Conservation (phyloP, 2,888 invertebrate genomes). For the Xylota sylvarum region DNA sequence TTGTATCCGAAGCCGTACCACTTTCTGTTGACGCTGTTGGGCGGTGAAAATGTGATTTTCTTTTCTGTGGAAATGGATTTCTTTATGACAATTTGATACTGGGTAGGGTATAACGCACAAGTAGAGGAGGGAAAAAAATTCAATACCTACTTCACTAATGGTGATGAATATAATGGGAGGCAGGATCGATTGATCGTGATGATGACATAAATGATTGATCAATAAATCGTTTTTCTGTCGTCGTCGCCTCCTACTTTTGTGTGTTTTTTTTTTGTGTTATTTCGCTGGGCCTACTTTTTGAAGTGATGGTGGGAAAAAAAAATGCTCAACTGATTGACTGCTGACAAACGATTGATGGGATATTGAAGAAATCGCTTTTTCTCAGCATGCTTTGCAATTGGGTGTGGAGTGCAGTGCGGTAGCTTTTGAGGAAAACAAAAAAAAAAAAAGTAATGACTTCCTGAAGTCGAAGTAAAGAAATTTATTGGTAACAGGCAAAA, state of each 20-base stretch:
- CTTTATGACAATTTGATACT: slow-evolving; percentile 25
- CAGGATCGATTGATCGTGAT: slow-evolving; percentile 56
- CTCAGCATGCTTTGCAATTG: slow-evolving; percentile 17
- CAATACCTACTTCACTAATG: slow-evolving; percentile 23
- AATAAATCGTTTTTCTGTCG: slow-evolving; percentile 42
- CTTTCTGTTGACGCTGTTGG: slow-evolving; percentile 20
- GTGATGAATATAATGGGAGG: slow-evolving; percentile 15
- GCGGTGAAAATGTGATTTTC: slow-evolving; percentile 30
- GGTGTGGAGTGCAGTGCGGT: slow-evolving; percentile 39
- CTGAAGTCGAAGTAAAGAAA: slow-evolving; percentile 13
- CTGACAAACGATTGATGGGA: slow-evolving; percentile 54
- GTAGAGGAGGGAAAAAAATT: neutral
- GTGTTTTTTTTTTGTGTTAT: slow-evolving; percentile 19
- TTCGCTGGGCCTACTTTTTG: slow-evolving; percentile 42
- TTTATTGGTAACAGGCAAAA: slow-evolving; percentile 15
- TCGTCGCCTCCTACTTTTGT: slow-evolving; percentile 18
- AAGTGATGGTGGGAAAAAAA: slow-evolving; percentile 53
- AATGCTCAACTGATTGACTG: slow-evolving; percentile 2
- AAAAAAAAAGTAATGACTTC: slow-evolving; percentile 34
- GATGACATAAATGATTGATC: slow-evolving; percentile 69
- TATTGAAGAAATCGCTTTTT: slow-evolving; percentile 33
- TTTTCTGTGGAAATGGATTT: slow-evolving; percentile 50
- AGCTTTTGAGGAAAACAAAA: neutral
- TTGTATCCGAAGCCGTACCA: slow-evolving; percentile 43
- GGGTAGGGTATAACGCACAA: slow-evolving; percentile 22